A percentile compares a stretch with the other conserved stretches of the same genome.
These are phyloP conservation scores for Andrena dorsata DNA, from an alignment of 2,888 invertebrate species.

Conservation along the genomic window DNA sequence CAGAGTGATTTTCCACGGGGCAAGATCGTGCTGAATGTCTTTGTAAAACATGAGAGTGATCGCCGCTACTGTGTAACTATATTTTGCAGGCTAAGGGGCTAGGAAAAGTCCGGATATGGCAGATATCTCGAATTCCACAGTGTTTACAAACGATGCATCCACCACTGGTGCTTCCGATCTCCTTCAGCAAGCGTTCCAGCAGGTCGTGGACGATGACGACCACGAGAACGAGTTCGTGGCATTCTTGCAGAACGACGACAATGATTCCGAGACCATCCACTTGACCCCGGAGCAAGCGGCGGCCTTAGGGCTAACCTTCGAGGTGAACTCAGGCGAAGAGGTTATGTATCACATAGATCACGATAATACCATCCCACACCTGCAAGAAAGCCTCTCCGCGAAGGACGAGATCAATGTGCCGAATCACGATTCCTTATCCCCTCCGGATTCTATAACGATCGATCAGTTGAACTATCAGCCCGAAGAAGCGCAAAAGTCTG, in stretches of 20 bases:
- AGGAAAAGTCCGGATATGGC: constrained; percentile 71
- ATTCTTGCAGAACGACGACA: constrained; percentile 79
- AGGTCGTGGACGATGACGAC: constrained; percentile 80
- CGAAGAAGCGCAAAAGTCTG: constrained; percentile 48
- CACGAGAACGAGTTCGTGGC: constrained; percentile 80
- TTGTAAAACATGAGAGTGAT: constrained; percentile 50
- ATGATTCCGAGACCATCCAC: constrained; percentile 81
- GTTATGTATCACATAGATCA: constrained; percentile 71
- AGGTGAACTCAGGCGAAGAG: constrained; percentile 74
- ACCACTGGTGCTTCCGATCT: constrained; percentile 78
- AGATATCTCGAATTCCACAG: constrained; percentile 74
- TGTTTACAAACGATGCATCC: constrained; percentile 79
- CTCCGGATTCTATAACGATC: constrained; percentile 56
- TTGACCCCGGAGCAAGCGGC: constrained; percentile 82
- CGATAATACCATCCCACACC: constrained; percentile 42
- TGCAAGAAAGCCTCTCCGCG: constrained; percentile 35
- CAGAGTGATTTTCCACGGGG: constrained; percentile 27
- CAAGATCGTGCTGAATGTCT: constrained; percentile 38
- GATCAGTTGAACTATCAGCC: constrained; percentile 61
- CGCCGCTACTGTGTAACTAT: constrained; percentile 23
- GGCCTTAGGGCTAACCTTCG: constrained; percentile 82
- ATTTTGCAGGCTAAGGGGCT: constrained; percentile 11
- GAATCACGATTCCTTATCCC: constrained; percentile 40
- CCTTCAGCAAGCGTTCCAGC: constrained; percentile 81
- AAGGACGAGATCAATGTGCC: constrained; percentile 53